Percentiles rank a stretch among this genome's conserved stretches.
phyloP scores from a whole-genome alignment of 2,797 vertebrate species.

The Xenops minutus region DNA sequence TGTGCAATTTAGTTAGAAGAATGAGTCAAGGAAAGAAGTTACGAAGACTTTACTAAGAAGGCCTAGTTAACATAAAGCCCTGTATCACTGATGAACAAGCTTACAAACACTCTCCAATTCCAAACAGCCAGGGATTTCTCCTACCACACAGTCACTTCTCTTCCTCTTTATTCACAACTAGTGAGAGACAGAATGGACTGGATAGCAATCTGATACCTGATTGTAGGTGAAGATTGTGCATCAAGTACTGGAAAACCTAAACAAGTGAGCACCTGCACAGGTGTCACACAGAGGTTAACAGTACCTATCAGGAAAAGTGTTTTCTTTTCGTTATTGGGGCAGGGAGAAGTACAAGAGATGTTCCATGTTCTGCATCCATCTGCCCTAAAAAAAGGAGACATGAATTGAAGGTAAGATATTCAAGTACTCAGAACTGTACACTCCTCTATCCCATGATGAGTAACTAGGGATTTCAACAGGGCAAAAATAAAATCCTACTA shows the following conservation, averaged over 20 bases:
- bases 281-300: neutral
- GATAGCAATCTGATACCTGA: neutral
- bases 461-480: neutral
- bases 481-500: slow-evolving; percentile 15
- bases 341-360: neutral
- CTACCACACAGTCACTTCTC: neutral
- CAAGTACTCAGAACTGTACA: neutral
- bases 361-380: neutral
- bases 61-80: neutral
- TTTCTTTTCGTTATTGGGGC: neutral
- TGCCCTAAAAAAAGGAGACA: neutral
- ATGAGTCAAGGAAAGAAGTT: neutral
- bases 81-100: neutral
- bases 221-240: neutral
- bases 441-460: neutral
- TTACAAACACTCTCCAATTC: neutral
- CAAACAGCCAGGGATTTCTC: neutral
- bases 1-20: neutral
- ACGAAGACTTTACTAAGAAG: neutral
- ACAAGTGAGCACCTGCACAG: neutral
- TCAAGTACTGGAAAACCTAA: neutral
- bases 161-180: neutral
- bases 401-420: neutral
- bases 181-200: neutral
- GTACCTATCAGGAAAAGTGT: rapidly evolving